These are phyloP conservation scores for Pachycephala philippinensis DNA, from an alignment of 2,113 vertebrate genomes.

Conservation along the genomic window DNA sequence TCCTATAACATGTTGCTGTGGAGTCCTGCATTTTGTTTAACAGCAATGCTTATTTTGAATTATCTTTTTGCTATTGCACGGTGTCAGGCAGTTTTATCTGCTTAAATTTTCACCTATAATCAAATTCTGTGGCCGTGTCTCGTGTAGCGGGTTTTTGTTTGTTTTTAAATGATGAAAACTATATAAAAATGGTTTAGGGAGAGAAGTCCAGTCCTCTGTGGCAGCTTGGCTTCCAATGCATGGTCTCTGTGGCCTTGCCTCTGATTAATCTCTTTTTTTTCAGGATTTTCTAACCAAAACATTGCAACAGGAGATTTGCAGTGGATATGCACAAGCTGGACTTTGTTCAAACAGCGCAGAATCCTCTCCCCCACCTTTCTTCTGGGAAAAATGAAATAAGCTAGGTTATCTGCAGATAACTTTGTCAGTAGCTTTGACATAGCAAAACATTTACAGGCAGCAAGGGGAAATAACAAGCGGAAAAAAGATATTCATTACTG, in stretches of 20 bases:
- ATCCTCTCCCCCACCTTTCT: accelerated
- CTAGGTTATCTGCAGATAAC: background rate
- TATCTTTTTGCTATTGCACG: background rate
- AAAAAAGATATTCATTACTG: background rate
- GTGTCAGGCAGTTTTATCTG: background rate
- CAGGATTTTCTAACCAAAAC: background rate
- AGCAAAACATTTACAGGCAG: background rate
- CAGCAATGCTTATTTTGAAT: background rate
- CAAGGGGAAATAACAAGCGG: background rate
- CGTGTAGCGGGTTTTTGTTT: accelerated
- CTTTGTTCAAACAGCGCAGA: background rate
- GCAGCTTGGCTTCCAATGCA: background rate
- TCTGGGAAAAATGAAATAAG: background rate
- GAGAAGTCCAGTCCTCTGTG: background rate
- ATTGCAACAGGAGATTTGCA: background rate
- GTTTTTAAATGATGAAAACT: background rate
- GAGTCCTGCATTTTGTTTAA: background rate
- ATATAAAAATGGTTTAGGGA: background rate
- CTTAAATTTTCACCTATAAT: background rate
- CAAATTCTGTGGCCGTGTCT: background rate
- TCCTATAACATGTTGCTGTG: background rate
- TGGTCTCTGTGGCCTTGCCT: background rate
- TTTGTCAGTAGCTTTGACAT: background rate
- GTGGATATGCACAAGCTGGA: background rate
- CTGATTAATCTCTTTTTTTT: background rate